Evolutionary conservation across 2,888 invertebrate genomes (phyloP).

Genomic region (Drosophila koepferae): DNA sequence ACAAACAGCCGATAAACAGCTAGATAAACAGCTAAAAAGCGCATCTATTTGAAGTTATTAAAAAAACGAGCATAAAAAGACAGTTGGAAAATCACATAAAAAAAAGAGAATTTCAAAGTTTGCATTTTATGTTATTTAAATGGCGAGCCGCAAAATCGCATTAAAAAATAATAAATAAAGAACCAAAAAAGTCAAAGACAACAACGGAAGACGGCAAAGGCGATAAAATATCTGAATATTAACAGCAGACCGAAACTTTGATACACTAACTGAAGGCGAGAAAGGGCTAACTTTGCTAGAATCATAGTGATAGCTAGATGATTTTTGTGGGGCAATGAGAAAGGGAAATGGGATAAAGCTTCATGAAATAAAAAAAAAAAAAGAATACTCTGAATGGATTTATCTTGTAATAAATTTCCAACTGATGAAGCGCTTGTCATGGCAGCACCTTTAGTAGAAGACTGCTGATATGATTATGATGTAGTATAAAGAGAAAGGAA

Average conservation of each 20-base stretch:
- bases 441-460: no score
- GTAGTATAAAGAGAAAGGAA: no score
- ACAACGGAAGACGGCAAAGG: constrained; percentile 20
- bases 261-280: not conserved
- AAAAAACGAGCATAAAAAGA: not conserved
- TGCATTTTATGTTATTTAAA: constrained; percentile 47
- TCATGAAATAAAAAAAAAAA: no score
- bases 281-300: not conserved
- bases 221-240: constrained; percentile 51
- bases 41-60: not conserved
- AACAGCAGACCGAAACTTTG: constrained; percentile 8
- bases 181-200: constrained; percentile 24
- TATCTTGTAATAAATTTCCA: no score
- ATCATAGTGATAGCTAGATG: no score
- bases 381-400: no score
- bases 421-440: no score
- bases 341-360: no score
- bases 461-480: no score
- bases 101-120: constrained; percentile 8
- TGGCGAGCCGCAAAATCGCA: constrained; percentile 52
- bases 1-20: constrained; percentile 14
- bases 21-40: constrained; percentile 8
- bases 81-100: not conserved
- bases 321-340: no score
- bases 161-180: constrained; percentile 69